phyloP scores from a whole-genome alignment of 2,797 vertebrate genomes.

The Pteropus rufus region DNA sequence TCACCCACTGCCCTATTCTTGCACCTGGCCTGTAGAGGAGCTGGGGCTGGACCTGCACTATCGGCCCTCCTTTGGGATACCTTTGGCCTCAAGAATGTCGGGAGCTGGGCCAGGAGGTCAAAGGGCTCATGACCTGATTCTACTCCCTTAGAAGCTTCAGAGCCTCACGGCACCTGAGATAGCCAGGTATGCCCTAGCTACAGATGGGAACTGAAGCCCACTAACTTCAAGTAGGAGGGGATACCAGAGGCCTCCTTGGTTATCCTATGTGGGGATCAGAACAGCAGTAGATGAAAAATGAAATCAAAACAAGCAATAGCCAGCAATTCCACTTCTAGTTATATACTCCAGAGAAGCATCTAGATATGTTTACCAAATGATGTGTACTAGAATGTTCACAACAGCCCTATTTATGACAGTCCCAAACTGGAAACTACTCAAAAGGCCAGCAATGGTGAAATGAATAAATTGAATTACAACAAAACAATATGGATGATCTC shows the following conservation, averaged over 20 bases:
- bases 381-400: neutral
- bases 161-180: neutral
- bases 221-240: neutral
- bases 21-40: neutral
- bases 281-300: neutral
- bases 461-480: neutral
- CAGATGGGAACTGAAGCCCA: neutral
- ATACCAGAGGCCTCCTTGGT: neutral
- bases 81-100: slow-evolving; percentile 55
- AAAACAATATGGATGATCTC: neutral
- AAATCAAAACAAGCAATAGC: neutral
- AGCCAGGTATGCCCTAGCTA: neutral
- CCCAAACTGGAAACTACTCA: neutral
- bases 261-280: neutral
- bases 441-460: neutral
- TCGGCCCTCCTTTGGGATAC: neutral
- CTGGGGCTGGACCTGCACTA: neutral
- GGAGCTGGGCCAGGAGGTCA: slow-evolving; percentile 7
- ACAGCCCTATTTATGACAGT: neutral
- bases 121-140: neutral
- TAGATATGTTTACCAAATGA: neutral
- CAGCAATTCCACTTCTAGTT: neutral
- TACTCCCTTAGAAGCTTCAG: neutral
- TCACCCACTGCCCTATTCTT: slow-evolving; percentile 19
- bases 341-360: neutral